Conservation (phyloP, 2,113 vertebrate species). For the Okapia johnstoni region DNA sequence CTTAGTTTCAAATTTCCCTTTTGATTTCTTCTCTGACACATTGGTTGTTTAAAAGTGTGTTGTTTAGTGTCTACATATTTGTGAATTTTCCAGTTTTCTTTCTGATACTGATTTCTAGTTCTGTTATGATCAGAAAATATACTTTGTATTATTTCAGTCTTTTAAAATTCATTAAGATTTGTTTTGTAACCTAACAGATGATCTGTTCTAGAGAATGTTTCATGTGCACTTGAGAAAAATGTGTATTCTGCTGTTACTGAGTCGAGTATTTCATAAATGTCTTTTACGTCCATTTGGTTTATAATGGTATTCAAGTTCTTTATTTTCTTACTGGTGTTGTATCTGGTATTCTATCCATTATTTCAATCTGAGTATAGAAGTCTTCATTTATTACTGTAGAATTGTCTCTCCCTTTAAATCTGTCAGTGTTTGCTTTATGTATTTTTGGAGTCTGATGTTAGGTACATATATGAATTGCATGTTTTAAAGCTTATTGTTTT, state of each 20-base stretch:
- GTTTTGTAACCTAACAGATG: not conserved
- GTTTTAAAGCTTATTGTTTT: not conserved
- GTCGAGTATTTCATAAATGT: not conserved
- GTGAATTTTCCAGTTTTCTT: slow-evolving; percentile 4
- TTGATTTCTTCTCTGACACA: not conserved
- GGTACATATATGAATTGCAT: not conserved
- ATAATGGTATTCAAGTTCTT: not conserved
- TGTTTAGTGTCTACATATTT: not conserved
- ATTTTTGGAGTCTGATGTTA: not conserved
- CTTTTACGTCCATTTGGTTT: not conserved
- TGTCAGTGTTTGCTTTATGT: not conserved
- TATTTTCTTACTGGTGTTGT: not conserved
- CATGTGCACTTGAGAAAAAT: not conserved
- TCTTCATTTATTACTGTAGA: not conserved
- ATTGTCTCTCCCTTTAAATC: not conserved
- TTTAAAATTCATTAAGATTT: not conserved
- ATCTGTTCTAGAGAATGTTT: not conserved
- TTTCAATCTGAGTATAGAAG: not conserved
- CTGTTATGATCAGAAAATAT: not conserved
- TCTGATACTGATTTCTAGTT: not conserved
- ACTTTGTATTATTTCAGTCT: not conserved
- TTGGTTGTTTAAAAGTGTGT: not conserved
- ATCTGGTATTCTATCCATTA: not conserved
- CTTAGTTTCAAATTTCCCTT: not conserved
- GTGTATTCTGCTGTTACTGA: not conserved